These are phyloP conservation scores for Python bivittatus DNA, from an alignment of 2,113 vertebrate genomes.

Conservation along the genomic window DNA sequence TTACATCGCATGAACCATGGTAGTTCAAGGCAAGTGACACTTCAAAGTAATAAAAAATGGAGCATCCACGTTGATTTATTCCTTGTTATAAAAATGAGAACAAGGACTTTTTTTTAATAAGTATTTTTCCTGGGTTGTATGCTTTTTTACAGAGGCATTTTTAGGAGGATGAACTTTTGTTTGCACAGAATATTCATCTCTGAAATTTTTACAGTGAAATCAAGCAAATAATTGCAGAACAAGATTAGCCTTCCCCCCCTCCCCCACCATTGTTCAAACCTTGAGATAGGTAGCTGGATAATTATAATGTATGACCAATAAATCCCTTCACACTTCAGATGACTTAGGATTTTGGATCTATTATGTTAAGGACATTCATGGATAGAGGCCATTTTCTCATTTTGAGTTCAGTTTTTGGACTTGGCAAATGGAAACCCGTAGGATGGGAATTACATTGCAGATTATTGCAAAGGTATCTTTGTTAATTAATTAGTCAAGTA, in stretches of 20 bases:
- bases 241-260: neutral
- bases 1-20: slow-evolving; percentile 39
- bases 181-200: neutral
- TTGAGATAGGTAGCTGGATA: slow-evolving; percentile 41
- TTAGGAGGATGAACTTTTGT: neutral
- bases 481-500: slow-evolving; percentile 26
- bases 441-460: neutral
- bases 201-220: slow-evolving; percentile 27
- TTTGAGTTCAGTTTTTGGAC: slow-evolving; percentile 32
- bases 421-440: slow-evolving; percentile 20
- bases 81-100: slow-evolving; percentile 20
- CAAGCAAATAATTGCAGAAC: slow-evolving; percentile 2
- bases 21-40: slow-evolving; percentile 35
- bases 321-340: slow-evolving; percentile 23
- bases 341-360: slow-evolving; percentile 26
- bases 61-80: neutral
- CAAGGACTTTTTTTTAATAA: neutral
- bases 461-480: neutral
- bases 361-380: neutral
- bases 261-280: neutral
- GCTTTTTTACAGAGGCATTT: neutral
- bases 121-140: neutral
- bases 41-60: slow-evolving; percentile 22
- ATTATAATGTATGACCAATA: slow-evolving; percentile 42
- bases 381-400: slow-evolving; percentile 28